Percentiles rank a stretch among this genome's conserved stretches.
These are phyloP conservation scores for Erannis defoliaria DNA, from an alignment of 2,888 invertebrate genomes.

Conservation along the genomic window DNA sequence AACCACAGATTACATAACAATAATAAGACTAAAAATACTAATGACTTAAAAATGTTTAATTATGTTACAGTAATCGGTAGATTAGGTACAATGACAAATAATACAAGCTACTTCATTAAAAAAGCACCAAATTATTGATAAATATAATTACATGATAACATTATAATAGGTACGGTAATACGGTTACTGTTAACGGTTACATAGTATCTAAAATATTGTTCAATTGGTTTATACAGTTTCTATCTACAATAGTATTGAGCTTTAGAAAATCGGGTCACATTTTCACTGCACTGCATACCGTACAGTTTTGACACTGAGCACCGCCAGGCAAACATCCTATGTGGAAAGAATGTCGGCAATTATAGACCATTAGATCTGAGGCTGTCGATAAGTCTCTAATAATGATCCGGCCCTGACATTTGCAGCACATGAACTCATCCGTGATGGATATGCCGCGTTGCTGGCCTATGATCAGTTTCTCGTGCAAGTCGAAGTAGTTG, in stretches of 20 bases:
- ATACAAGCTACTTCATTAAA: slow-evolving; percentile 71
- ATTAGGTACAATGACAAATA: slow-evolving; percentile 57
- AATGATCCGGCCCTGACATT: slow-evolving; percentile 92
- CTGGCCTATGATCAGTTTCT: slow-evolving; percentile 92
- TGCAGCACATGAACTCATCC: slow-evolving; percentile 92
- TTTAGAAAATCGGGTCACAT: slow-evolving; percentile 65
- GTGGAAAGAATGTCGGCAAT: slow-evolving; percentile 96
- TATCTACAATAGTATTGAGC: slow-evolving; percentile 64
- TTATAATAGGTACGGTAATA: slow-evolving; percentile 42
- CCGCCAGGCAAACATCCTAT: slow-evolving; percentile 91
- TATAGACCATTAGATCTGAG: slow-evolving; percentile 92
- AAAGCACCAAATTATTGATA: slow-evolving; percentile 69
- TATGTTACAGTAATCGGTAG: slow-evolving; percentile 19
- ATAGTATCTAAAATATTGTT: slow-evolving; percentile 53
- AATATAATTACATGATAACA: slow-evolving; percentile 45
- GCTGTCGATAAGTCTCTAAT: slow-evolving; percentile 90
- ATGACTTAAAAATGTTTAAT: slow-evolving; percentile 7
- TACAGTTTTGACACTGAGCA: slow-evolving; percentile 65
- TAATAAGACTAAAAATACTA: neutral
- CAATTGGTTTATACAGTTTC: slow-evolving; percentile 55
- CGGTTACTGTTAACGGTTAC: slow-evolving; percentile 48
- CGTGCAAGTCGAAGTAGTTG: slow-evolving; percentile 95
- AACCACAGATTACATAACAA: too few species aligned
- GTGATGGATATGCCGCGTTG: slow-evolving; percentile 91
- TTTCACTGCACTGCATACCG: slow-evolving; percentile 77